Evolutionary conservation across 2,888 invertebrate species (phyloP), one percentile per base, ranked within the genome.

Genomic region (Panzeria rudis): DNA sequence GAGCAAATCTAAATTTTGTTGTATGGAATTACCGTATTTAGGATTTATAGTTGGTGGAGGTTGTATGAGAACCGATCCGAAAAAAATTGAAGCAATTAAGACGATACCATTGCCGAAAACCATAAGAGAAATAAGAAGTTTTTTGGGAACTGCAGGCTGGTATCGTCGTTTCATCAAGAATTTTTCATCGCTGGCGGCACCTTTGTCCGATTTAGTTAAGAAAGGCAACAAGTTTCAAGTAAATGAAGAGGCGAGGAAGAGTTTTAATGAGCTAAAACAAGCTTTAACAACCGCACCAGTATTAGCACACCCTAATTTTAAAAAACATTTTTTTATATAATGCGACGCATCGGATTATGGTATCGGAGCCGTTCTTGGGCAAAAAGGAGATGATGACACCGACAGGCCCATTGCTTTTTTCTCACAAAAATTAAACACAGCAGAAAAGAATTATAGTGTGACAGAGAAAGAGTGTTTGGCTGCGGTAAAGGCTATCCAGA

Each of bases 301-400:
- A n/a, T n/a, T n/a, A n/a, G n/a, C n/a, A n/a, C n/a, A n/a, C n/a
- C 56, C 56, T 1, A 32, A 59, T 23, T 59, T 32, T n/a, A 3
- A 2, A 4, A 59, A n/a, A 11, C n/a, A 3, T n/a, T 59, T 59
- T 32, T 59, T 3, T 59, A 59, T 59, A 8, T 32, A 29, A 9
- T 59, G 56, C 32, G 56, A 59, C n/a, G 56, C 56, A 2, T 59
- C 56, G 1, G n/a, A 59, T 3, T 15, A n/a, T n/a, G 29, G 56
- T 1, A 6, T 59, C 0, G 32, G 32, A 20, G 9, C 20, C 4
- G 20, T 41, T 3, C 38, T 61, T 17, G 0, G 2, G n/a, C 3
- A 35, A n/a, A 41, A 62, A 7, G 59, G 9, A 2, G n/a, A 13
- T 2, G 23, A 62, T 23, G 41, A 62, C 6, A 29, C 3, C 29